phyloP scores from a whole-genome alignment of 2,888 invertebrate species.

The Cylindroiulus punctatus region DNA sequence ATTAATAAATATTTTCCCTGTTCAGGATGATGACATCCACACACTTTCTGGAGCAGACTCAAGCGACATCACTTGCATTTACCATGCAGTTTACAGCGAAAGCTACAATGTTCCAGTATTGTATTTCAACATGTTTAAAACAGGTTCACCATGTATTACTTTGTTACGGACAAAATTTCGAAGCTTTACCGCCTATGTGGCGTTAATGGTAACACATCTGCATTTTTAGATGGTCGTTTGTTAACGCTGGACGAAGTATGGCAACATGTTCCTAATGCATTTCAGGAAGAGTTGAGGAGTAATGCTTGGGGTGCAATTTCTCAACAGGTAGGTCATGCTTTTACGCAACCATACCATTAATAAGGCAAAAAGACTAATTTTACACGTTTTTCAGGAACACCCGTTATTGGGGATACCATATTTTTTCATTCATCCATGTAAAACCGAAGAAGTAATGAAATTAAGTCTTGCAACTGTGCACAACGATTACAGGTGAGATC shows the following conservation, averaged over 20 bases:
- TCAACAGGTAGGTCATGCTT: slow-evolving; percentile 38
- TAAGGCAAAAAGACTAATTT: not conserved
- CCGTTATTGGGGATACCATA: slow-evolving; percentile 64
- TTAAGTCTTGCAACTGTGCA: not conserved
- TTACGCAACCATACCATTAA: not conserved
- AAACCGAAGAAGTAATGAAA: slow-evolving; percentile 60
- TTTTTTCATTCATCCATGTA: slow-evolving; percentile 66
- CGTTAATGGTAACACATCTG: not conserved
- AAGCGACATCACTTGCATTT: slow-evolving; percentile 62
- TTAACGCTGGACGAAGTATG: slow-evolving; percentile 53
- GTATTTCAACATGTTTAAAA: slow-evolving; percentile 64
- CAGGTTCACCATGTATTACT: slow-evolving; percentile 58
- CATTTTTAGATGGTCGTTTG: slow-evolving; percentile 53
- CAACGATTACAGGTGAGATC: not conserved
- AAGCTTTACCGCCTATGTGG: not conserved
- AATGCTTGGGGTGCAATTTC: slow-evolving; percentile 53
- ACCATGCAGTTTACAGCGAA: slow-evolving; percentile 66
- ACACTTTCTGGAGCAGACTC: not conserved
- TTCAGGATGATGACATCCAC: not conserved
- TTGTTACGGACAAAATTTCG: not conserved
- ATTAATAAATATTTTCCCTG: not conserved
- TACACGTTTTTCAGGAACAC: slow-evolving; percentile 63
- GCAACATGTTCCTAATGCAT: slow-evolving; percentile 50
- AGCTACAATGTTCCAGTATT: slow-evolving; percentile 67
- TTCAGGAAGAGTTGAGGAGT: slow-evolving; percentile 42